Conservation (phyloP, 2,797 vertebrate genomes). For the Chiloscyllium punctatum region DNA sequence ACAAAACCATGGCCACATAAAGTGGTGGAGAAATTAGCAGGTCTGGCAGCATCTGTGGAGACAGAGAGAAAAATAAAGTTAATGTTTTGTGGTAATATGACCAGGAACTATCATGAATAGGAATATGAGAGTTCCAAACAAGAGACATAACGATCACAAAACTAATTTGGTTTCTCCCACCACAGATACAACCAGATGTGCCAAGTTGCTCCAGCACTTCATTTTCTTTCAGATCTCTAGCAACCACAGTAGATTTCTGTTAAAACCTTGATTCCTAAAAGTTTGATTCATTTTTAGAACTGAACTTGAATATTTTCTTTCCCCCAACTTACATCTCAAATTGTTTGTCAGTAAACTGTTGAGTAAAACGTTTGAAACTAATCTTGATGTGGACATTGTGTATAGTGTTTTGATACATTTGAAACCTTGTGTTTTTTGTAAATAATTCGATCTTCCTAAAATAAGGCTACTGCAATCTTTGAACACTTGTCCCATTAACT, state of each 20-base stretch:
- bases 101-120: no score
- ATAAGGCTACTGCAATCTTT: background rate
- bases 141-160: no score
- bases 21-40: no score
- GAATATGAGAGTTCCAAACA: no score
- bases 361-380: background rate
- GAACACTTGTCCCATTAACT: background rate
- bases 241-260: no score
- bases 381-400: background rate
- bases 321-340: background rate
- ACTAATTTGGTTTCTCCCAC: no score
- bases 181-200: no score
- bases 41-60: no score
- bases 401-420: background rate
- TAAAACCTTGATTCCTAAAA: background rate
- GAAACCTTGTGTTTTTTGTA: background rate
- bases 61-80: no score
- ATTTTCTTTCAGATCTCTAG: no score
- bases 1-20: background rate
- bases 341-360: background rate
- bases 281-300: background rate
- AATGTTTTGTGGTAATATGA: no score
- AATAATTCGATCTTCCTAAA: background rate
- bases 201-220: no score
- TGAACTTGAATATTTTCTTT: background rate